Base-by-base conservation (phyloP, 2,113 vertebrate genomes). In the Neolamprologus cancellatus region DNA sequence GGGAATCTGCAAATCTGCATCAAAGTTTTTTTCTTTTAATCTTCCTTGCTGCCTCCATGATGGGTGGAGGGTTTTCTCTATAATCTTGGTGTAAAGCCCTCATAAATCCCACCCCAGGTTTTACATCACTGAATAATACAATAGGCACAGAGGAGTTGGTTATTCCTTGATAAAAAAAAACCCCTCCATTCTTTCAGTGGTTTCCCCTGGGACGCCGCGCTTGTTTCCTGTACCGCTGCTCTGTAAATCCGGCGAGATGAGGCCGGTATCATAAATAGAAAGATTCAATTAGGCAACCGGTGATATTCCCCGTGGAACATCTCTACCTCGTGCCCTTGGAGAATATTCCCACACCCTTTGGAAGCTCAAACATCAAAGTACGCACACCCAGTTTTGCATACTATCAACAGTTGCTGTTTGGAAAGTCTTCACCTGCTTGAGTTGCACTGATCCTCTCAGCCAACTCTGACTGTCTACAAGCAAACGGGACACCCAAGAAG, bases 31-130 rank as follows among this genome's bases (percentile, higher is more conserved):
- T 46, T 50, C 53, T 91, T 95, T 93, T 94, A 93, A 95, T 95
- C 94, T 91, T 91, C 88, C 88, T 64, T 89, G 61, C 91, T 53
- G 79, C 89, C 86, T 85, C 89, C 84, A 69, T 81, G 83, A 88
- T 76, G 86, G 84, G 84, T 11, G 83, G 55, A 79, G 91, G 69
- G 66, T 92, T 91, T 93, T 92, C 88, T 87, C 71, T 88, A 85
- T 95, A 96, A 96, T 96, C 94, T 95, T 91, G 81, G 88, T 92
- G 91, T 95, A 95, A 96, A 96, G 91, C 92, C 88, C 71, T 87
- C 85, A 88, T 91, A 90, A 94, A 89, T 84, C 93, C 86, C 85
- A 28, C 78, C 84, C 53, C 71, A 66, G 34, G 89, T 90, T 94
- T 95, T 90, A 91, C 89, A 92, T 87, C 82, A 52, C 86, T 91